These are phyloP conservation scores for Neolamprologus cancellatus DNA, from an alignment of 2,113 vertebrate species.

Conservation along the genomic window DNA sequence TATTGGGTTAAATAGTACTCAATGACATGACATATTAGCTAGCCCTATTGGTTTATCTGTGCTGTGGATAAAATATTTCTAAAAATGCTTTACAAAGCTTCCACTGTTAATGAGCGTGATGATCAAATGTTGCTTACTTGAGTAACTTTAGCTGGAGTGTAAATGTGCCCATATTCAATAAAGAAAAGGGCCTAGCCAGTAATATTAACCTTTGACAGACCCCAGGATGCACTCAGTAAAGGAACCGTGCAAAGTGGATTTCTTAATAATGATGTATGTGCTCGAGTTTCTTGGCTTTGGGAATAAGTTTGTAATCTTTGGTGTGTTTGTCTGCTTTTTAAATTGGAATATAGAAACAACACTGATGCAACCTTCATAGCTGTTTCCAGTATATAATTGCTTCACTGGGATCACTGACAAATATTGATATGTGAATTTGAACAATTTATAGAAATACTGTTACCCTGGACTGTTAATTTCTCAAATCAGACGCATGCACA, in stretches of 20 bases:
- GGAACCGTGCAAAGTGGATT: neutral
- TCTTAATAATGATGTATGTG: neutral
- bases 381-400: neutral
- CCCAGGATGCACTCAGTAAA: neutral
- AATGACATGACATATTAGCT: neutral
- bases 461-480: neutral
- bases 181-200: neutral
- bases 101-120: neutral
- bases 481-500: neutral
- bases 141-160: neutral
- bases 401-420: neutral
- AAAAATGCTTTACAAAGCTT: neutral
- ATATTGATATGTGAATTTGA: neutral
- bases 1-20: neutral
- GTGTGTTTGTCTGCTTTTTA: neutral
- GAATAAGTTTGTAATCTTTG: neutral
- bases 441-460: neutral
- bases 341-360: neutral
- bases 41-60: neutral
- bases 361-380: neutral
- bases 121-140: neutral
- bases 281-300: neutral
- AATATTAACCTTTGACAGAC: neutral
- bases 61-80: neutral
- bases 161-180: neutral